phyloP scores from a whole-genome alignment of 53 echinoderm and acorn worm genomes.

The Pentamera pediparva region DNA sequence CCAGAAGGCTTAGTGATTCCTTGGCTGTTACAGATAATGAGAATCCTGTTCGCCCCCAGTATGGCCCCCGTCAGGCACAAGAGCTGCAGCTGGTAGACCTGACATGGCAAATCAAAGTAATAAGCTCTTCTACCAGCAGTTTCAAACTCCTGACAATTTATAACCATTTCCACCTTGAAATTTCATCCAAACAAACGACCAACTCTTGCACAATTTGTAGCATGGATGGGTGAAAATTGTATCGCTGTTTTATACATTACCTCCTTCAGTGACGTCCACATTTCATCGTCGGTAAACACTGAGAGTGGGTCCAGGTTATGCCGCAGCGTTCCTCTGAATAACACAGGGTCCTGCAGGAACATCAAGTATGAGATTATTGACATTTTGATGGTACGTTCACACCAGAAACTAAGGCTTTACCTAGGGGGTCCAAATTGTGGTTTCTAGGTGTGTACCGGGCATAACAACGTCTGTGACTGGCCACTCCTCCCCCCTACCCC shows the following conservation, averaged over 20 bases:
- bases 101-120: too few species aligned
- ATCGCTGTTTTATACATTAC: conserved; percentile 2
- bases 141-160: neutral
- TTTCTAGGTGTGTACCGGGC: too few species aligned
- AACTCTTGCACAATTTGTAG: neutral
- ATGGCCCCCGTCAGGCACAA: too few species aligned
- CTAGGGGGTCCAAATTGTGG: too few species aligned
- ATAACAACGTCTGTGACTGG: too few species aligned
- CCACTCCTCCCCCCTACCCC: too few species aligned
- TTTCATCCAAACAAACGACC: neutral
- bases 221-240: neutral
- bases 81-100: too few species aligned
- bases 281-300: conserved; percentile 40
- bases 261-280: conserved; percentile 70
- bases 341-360: conserved; percentile 58
- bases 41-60: too few species aligned
- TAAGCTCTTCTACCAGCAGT: neutral
- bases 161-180: neutral
- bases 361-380: neutral
- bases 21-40: too few species aligned
- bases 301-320: conserved; percentile 65
- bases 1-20: neutral
- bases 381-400: neutral
- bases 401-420: neutral
- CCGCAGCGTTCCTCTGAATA: conserved; percentile 70